Conservation (phyloP, 2,888 invertebrate species). For the Panzeria rudis region DNA sequence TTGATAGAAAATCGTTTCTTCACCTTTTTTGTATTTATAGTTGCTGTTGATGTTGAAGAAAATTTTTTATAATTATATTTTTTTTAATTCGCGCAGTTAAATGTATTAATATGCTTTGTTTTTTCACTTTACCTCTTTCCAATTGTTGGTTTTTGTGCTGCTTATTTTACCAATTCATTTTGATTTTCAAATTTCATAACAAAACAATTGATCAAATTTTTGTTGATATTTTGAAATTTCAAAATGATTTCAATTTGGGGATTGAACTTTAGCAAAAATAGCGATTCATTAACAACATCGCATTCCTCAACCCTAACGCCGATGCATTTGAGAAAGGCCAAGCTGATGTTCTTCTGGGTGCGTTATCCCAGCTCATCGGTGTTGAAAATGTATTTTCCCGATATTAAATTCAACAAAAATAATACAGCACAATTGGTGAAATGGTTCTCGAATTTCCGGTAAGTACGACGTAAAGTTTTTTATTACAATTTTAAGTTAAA, state of each 20-base stretch:
- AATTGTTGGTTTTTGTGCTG: slow-evolving; percentile 34
- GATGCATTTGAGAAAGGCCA: slow-evolving; percentile 99
- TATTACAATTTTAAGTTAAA: no score
- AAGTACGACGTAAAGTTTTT: slow-evolving; percentile 83
- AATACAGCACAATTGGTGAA: slow-evolving; percentile 99
- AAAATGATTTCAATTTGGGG: slow-evolving; percentile 44
- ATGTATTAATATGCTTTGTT: slow-evolving; percentile 71
- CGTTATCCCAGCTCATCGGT: slow-evolving; percentile 99
- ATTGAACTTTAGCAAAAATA: slow-evolving; percentile 77
- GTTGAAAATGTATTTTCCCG: slow-evolving; percentile 99
- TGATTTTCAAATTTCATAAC: slow-evolving; percentile 63
- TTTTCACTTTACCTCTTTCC: slow-evolving; percentile 56
- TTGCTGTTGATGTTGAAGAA: slow-evolving; percentile 15
- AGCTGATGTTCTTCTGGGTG: slow-evolving; percentile 99
- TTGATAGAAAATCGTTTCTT: slow-evolving; percentile 62
- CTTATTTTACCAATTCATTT: slow-evolving; percentile 36
- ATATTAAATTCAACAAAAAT: slow-evolving; percentile 99
- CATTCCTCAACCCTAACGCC: slow-evolving; percentile 98
- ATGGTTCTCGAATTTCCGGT: slow-evolving; percentile 99
- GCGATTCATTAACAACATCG: slow-evolving; percentile 92
- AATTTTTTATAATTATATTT: slow-evolving; percentile 21
- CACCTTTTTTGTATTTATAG: slow-evolving; percentile 43
- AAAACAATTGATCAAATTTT: slow-evolving; percentile 39
- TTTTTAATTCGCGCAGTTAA: neutral
- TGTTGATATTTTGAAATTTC: slow-evolving; percentile 54